A percentile compares a stretch with the other conserved stretches of the same genome.
phyloP scores from a whole-genome alignment of 2,113 vertebrate genomes.

The Ivindomyrus marchei region DNA sequence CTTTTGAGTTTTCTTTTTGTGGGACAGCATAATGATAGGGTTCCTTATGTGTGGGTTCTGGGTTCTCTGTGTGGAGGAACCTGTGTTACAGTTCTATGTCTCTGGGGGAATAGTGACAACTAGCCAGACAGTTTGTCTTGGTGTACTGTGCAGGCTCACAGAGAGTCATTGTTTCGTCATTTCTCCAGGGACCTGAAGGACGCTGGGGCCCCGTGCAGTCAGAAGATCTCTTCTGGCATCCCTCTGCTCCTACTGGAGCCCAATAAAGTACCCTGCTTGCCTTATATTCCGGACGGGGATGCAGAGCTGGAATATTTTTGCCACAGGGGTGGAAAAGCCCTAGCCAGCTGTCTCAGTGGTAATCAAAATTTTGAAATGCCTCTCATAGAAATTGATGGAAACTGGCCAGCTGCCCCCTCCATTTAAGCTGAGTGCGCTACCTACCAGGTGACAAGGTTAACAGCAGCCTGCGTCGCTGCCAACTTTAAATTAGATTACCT shows the following conservation, averaged over 20 bases:
- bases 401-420: conserved; percentile 23
- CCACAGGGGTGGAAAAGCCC: conserved; percentile 36
- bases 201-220: not conserved
- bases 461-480: conserved; percentile 17
- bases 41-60: not conserved
- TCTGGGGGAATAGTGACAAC: not conserved
- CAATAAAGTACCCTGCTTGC: conserved; percentile 1
- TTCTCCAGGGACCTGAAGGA: not conserved
- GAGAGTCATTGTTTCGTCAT: not conserved
- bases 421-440: conserved; percentile 11
- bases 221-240: conserved; percentile 8
- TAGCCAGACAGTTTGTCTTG: not conserved
- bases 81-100: not conserved
- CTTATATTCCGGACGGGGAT: not conserved
- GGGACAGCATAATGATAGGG: not conserved
- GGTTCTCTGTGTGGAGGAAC: not conserved
- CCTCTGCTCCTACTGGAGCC: not conserved
- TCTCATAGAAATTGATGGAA: conserved; percentile 22
- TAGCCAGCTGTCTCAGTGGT: conserved; percentile 30
- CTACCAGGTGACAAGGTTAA: conserved; percentile 26
- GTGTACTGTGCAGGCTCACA: not conserved
- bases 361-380: conserved; percentile 27
- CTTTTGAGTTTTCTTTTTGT: not conserved
- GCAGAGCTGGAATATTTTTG: conserved; percentile 27
- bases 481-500: conserved; percentile 21